Evolutionary conservation across 2,888 invertebrate species (phyloP).

Genomic region (Folsomia candida): DNA sequence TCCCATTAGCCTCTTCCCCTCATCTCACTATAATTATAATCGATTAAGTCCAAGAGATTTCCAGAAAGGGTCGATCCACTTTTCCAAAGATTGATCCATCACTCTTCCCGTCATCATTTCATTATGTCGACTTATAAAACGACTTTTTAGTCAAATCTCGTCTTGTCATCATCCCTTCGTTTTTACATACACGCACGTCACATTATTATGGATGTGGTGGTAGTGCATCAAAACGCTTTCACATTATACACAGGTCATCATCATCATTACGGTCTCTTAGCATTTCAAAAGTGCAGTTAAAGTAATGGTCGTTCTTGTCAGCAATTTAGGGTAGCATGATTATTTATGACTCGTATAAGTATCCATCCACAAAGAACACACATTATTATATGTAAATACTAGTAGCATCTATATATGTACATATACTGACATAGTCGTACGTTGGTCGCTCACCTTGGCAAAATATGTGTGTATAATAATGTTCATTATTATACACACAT

Average conservation of each 20-base stretch:
- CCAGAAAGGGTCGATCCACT: constrained; percentile 1
- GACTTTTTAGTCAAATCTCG: not conserved
- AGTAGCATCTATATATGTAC: too few relatives aligned
- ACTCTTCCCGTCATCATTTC: not conserved
- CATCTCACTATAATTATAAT: constrained; percentile 20
- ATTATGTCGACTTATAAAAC: not conserved
- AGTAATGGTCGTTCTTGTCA: not conserved
- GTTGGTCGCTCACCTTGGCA: too few relatives aligned
- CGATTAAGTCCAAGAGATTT: constrained; percentile 20
- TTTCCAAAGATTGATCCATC: constrained; percentile 14
- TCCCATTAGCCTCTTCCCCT: constrained; percentile 12
- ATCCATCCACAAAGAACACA: not conserved
- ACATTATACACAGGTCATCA: not conserved
- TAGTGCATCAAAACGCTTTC: not conserved
- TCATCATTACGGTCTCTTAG: not conserved
- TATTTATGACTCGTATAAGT: not conserved
- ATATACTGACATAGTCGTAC: too few relatives aligned
- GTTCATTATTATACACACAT: too few relatives aligned
- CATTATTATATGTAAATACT: too few relatives aligned
- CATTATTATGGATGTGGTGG: not conserved
- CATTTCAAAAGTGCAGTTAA: not conserved
- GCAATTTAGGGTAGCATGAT: not conserved
- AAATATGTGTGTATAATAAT: too few relatives aligned
- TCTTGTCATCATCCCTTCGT: not conserved
- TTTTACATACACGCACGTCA: too few relatives aligned